A percentile compares a stretch with the other conserved stretches of the same genome.
phyloP scores from a whole-genome alignment of 2,797 vertebrate species.

The Hybognathus amarus region DNA sequence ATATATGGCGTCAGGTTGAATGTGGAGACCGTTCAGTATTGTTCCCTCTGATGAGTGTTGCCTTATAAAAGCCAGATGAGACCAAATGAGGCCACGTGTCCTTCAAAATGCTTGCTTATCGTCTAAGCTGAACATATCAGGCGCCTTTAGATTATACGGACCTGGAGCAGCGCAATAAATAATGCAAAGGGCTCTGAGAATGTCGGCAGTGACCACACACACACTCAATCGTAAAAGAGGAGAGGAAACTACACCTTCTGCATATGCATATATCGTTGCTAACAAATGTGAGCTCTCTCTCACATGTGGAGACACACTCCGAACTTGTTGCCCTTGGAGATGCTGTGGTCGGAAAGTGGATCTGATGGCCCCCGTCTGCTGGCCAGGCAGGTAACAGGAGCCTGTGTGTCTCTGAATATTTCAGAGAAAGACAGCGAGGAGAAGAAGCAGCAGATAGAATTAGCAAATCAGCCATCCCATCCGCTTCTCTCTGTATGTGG shows the following conservation, averaged over 20 bases:
- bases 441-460: conserved; percentile 37
- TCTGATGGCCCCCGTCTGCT: conserved; percentile 31
- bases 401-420: conserved; percentile 60
- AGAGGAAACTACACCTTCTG: conserved; percentile 8
- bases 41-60: conserved; percentile 6
- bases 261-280: conserved; percentile 10
- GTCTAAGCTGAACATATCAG: conserved; percentile 5
- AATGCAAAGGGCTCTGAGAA: conserved; percentile 44
- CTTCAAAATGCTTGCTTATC: neutral
- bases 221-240: neutral
- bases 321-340: conserved; percentile 40
- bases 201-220: conserved; percentile 8
- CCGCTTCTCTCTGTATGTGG: conserved; percentile 22
- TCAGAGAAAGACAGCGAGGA: conserved; percentile 36
- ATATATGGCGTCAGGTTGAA: conserved; percentile 13
- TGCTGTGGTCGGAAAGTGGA: conserved; percentile 49
- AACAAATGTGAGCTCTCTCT: conserved; percentile 20
- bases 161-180: conserved; percentile 40
- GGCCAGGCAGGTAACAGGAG: conserved; percentile 56
- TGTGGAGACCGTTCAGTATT: neutral
- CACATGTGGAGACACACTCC: neutral
- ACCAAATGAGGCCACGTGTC: conserved; percentile 1
- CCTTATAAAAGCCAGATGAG: conserved; percentile 30
- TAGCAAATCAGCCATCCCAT: conserved; percentile 37
- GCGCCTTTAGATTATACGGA: conserved; percentile 26